A percentile compares a stretch with the other conserved stretches of the same genome.
Evolutionary conservation across 2,888 invertebrate genomes (phyloP).

Genomic region (Glyphotaelius pellucidus): DNA sequence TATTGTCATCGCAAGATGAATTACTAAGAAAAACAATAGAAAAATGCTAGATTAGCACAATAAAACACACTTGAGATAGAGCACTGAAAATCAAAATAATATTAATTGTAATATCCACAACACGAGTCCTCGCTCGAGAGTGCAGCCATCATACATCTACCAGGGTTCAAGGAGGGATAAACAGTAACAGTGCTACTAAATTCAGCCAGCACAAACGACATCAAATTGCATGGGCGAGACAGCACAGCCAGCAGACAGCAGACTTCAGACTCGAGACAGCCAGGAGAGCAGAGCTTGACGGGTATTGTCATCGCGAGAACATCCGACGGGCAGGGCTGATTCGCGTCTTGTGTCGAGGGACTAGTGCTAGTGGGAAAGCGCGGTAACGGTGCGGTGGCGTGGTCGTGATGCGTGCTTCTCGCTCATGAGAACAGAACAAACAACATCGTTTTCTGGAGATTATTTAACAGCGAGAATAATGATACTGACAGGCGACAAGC

Average conservation of each 20-base stretch:
- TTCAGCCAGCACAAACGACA: conserved; percentile 45
- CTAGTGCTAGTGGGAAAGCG: not conserved
- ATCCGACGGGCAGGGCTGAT: conserved; percentile 36
- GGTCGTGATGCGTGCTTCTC: not conserved
- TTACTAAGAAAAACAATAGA: no score
- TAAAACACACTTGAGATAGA: not conserved
- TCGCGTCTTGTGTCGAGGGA: conserved; percentile 36
- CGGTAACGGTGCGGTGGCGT: not conserved
- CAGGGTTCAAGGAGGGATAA: not conserved
- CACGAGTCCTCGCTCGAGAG: conserved; percentile 25
- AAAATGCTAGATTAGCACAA: not conserved
- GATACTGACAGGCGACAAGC: not conserved
- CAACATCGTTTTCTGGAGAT: not conserved
- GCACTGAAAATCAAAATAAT: not conserved
- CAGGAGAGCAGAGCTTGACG: conserved; percentile 34
- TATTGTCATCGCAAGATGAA: conserved; percentile 35
- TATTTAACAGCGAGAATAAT: not conserved
- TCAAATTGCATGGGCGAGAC: conserved; percentile 46
- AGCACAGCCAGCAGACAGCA: not conserved
- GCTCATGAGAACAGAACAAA: not conserved
- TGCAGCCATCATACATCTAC: not conserved
- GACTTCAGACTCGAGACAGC: not conserved
- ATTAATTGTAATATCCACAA: conserved; percentile 56
- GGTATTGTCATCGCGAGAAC: conserved; percentile 49
- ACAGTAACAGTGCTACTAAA: conserved; percentile 45